Base-by-base conservation (phyloP, 1,140 invertebrate species). In the Brachionus angularis region DNA sequence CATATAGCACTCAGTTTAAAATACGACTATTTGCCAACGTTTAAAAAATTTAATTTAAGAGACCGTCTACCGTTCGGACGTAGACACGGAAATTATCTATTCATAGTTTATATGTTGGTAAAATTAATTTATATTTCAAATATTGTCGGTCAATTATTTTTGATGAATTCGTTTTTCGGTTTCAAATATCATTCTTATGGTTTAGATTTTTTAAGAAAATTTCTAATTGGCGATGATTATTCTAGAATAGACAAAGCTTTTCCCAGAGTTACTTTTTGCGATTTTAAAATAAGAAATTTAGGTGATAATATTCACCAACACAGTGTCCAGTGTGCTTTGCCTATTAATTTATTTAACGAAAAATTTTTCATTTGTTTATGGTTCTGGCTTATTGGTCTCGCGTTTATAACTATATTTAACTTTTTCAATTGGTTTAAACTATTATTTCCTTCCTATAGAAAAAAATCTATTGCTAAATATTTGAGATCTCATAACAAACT, bases 321-420 rank as follows among this genome's bases (percentile, higher is more conserved):
- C 74, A 84, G 82, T 52, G 82, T 84, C 39, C 83, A 84, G 73
- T 84, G 83, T 74, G 83, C 84, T 25, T 80, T 84, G 27, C 84
- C 84, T 61, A 84, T 85, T 34, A 85, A 85, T 74, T 77, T 84
- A 27, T 85, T 85, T 75, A 84, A 85, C 74, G 84, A 84, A 74
- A 84, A 84, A 75, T 84, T 84, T 29, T 85, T 84, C 74, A 80
- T 84, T 62, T 83, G 84, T 73, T 73, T 85, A 29, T 85, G 84
- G 84, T 84, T 85, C 74, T 84, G 84, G 84, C 81, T 83, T 44
- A 82, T 85, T 10, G 82, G 84, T 75, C 79, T 84, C 12, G 79
- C 82, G 46, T 73, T 80, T 14, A 76, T 83, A 27, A 81, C 83
- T 10, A 75, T 81, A 58, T 78, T 82, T 72, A 79, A 76, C 71